A percentile compares a stretch with the other conserved stretches of the same genome.
Evolutionary conservation across 2,797 vertebrate species (phyloP).

Genomic region (Psittacula derbiana): DNA sequence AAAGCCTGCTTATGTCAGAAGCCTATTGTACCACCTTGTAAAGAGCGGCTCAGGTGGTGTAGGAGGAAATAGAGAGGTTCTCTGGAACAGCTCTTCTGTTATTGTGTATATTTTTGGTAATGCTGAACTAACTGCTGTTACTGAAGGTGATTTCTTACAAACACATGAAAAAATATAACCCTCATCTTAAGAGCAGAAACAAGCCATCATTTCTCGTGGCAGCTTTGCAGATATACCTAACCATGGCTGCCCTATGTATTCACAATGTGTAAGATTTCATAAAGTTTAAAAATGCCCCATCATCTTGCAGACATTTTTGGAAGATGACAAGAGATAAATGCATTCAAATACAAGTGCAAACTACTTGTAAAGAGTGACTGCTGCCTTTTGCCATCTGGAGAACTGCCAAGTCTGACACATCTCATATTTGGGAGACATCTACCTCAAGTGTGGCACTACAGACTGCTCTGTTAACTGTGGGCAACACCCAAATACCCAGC

Average conservation of each 20-base stretch:
- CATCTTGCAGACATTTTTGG: not conserved
- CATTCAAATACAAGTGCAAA: not conserved
- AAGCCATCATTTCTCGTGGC: not conserved
- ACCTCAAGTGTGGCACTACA: not conserved
- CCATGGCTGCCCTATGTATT: not conserved
- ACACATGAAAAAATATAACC: not conserved
- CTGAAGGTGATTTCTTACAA: not conserved
- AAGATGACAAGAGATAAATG: not conserved
- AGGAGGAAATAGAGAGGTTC: not conserved
- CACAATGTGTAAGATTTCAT: not conserved
- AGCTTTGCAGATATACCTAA: conserved; percentile 1
- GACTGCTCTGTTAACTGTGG: not conserved
- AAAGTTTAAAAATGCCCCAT: not conserved
- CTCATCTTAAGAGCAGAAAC: not conserved
- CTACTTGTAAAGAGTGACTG: not conserved
- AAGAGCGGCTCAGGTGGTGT: not conserved
- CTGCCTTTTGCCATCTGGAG: not conserved
- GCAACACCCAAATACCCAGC: not conserved
- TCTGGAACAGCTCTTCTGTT: not conserved
- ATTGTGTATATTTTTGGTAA: not conserved
- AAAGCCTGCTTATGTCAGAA: not conserved
- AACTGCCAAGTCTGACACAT: not conserved
- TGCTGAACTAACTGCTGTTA: not conserved
- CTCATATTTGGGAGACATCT: not conserved
- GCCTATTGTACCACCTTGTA: not conserved